phyloP scores from a whole-genome alignment of 2,888 invertebrate species.

The Linyphia triangularis region DNA sequence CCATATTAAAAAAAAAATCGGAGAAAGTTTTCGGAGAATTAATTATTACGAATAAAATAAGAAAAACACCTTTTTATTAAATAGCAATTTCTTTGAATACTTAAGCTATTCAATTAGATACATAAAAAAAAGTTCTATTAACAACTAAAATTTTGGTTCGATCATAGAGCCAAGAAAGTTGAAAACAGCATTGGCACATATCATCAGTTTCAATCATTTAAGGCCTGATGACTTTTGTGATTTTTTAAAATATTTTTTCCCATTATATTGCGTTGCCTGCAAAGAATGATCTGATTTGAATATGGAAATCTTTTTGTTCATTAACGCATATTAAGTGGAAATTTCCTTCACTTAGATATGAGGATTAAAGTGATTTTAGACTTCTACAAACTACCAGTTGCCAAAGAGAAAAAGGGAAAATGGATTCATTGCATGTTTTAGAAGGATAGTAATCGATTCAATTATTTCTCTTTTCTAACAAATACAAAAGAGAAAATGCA shows the following conservation, averaged over 20 bases:
- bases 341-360: background rate
- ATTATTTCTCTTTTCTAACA: background rate
- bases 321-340: conserved; percentile 46
- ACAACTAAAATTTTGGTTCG: no score
- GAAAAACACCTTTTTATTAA: no score
- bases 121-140: no score
- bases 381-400: background rate
- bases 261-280: background rate
- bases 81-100: no score
- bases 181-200: background rate
- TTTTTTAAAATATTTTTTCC: conserved; percentile 11
- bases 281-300: conserved; percentile 40
- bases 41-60: no score
- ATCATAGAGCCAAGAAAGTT: no score
- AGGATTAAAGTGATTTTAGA: background rate
- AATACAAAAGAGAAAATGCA: background rate
- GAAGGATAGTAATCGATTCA: no score
- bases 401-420: no score
- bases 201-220: background rate
- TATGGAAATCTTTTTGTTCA: conserved; percentile 30
- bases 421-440: no score
- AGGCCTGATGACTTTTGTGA: background rate
- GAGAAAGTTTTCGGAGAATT: no score
- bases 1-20: no score
- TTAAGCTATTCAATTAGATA: no score